These are phyloP conservation scores for Pyxicephalus adspersus DNA, from an alignment of 2,113 vertebrate genomes.

Conservation along the genomic window DNA sequence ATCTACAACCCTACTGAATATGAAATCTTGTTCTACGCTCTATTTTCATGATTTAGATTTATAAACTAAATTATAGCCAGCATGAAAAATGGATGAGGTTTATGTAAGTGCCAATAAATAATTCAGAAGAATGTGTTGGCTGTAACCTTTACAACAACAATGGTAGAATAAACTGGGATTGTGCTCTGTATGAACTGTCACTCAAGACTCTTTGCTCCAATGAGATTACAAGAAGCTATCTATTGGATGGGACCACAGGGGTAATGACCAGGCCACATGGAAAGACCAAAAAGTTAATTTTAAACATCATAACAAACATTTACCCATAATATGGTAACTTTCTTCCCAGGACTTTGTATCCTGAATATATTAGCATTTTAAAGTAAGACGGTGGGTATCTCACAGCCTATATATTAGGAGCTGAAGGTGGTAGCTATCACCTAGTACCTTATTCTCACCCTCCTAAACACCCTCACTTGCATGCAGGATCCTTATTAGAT, in stretches of 20 bases:
- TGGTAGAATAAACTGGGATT: not conserved
- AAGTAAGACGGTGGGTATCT: too few relatives aligned
- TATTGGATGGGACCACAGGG: not conserved
- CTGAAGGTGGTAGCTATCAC: too few relatives aligned
- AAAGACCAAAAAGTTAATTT: slow-evolving; percentile 59
- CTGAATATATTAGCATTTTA: not conserved
- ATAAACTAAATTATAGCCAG: slow-evolving; percentile 49
- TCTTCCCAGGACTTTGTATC: not conserved
- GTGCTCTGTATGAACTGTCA: not conserved
- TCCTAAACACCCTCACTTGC: too few relatives aligned
- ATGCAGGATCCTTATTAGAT: too few relatives aligned
- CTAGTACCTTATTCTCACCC: too few relatives aligned
- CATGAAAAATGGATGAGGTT: slow-evolving; percentile 62
- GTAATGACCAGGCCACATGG: not conserved
- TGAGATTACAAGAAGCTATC: rapidly evolving
- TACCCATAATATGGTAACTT: slow-evolving; percentile 51
- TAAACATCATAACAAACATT: slow-evolving; percentile 64
- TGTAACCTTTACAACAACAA: slow-evolving; percentile 59
- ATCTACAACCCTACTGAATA: slow-evolving; percentile 16
- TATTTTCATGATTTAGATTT: slow-evolving; percentile 50
- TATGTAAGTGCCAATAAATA: slow-evolving; percentile 65
- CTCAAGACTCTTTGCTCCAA: not conserved
- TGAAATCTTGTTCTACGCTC: slow-evolving; percentile 26
- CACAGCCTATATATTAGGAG: too few relatives aligned
- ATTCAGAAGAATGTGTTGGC: slow-evolving; percentile 62